These are phyloP conservation scores for Drosophila infuscata DNA, from an alignment of 2,888 invertebrate species.

Conservation along the genomic window DNA sequence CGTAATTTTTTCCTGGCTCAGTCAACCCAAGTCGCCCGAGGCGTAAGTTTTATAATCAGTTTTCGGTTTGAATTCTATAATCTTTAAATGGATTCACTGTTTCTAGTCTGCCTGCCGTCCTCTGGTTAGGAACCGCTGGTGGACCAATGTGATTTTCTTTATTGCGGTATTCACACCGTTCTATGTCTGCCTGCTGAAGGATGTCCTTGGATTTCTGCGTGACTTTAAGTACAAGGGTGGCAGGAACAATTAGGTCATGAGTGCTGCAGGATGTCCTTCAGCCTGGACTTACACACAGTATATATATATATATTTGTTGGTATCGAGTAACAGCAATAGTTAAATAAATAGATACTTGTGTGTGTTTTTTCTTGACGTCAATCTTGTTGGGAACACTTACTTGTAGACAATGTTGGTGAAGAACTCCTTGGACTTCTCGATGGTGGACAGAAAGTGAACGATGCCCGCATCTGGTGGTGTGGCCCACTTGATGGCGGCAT, in stretches of 20 bases:
- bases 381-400: slow-evolving; percentile 70
- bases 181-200: slow-evolving; percentile 72
- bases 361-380: slow-evolving; percentile 3
- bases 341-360: slow-evolving; percentile 5
- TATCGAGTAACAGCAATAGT: neutral
- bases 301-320: neutral
- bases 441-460: slow-evolving; percentile 88
- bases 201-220: slow-evolving; percentile 57
- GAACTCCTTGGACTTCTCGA: slow-evolving; percentile 91
- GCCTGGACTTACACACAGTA: neutral
- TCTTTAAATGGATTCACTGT: neutral
- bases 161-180: slow-evolving; percentile 72
- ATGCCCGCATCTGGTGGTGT: slow-evolving; percentile 89
- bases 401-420: slow-evolving; percentile 93
- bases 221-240: slow-evolving; percentile 49
- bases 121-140: slow-evolving; percentile 41
- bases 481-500: slow-evolving; percentile 87
- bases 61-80: neutral
- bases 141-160: slow-evolving; percentile 71
- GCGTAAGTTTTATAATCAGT: slow-evolving; percentile 40
- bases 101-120: slow-evolving; percentile 42
- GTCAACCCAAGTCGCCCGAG: slow-evolving; percentile 36
- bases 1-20: slow-evolving; percentile 53
- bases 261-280: neutral
- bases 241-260: slow-evolving; percentile 13